Conservation (phyloP, 2,888 invertebrate species). For the Scrobipalpa atriplicella region DNA sequence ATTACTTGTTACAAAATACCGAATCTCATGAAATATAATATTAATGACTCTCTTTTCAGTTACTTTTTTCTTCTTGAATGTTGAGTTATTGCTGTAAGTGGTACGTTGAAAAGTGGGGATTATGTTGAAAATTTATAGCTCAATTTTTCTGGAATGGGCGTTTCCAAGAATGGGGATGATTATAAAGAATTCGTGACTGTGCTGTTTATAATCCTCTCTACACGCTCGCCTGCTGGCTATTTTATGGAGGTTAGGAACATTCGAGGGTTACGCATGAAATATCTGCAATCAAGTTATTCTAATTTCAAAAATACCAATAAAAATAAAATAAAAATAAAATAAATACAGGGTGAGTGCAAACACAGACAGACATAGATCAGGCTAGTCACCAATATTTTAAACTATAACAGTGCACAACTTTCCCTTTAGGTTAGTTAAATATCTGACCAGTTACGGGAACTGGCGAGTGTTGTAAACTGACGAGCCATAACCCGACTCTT, state of each 20-base stretch:
- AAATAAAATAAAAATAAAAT: no score
- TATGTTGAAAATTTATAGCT: slow-evolving; percentile 12
- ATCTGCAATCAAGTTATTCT: not conserved
- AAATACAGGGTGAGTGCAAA: no score
- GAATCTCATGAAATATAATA: slow-evolving; percentile 20
- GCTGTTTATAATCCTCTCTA: slow-evolving; percentile 4
- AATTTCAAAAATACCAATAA: no score
- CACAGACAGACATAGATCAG: no score
- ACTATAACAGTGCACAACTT: no score
- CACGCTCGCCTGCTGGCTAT: slow-evolving; percentile 1
- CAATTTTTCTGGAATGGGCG: slow-evolving; percentile 13
- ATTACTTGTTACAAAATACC: slow-evolving; percentile 22
- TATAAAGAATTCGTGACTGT: slow-evolving; percentile 9
- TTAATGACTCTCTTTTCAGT: slow-evolving; percentile 16
- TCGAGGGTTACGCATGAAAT: not conserved
- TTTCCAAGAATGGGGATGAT: not conserved
- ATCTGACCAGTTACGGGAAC: no score
- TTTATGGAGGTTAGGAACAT: not conserved
- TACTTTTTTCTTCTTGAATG: slow-evolving; percentile 15
- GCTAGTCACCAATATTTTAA: no score
- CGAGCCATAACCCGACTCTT: no score
- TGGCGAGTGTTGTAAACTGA: no score
- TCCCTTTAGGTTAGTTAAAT: no score
- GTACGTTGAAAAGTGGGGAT: slow-evolving; percentile 15
- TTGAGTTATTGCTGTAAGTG: slow-evolving; percentile 19